phyloP scores from a whole-genome alignment of 2,113 vertebrate genomes.

The Gavialis gangeticus region DNA sequence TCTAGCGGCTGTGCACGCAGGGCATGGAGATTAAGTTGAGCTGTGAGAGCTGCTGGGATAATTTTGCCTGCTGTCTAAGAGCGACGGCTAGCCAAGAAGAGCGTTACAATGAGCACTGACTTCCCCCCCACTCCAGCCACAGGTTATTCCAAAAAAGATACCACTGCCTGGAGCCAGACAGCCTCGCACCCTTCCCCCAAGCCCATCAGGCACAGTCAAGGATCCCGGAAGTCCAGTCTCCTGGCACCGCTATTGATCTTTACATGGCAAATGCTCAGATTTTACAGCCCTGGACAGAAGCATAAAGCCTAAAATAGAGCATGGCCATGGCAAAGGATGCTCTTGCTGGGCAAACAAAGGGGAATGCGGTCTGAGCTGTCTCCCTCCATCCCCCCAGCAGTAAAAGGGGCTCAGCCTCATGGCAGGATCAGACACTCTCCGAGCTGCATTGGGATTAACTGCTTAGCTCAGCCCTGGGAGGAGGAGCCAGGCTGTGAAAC shows the following conservation, averaged over 20 bases:
- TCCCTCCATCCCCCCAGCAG: too few relatives aligned
- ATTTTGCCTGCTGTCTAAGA: not conserved
- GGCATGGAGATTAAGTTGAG: not conserved
- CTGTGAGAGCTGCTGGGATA: not conserved
- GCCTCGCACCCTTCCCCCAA: not conserved
- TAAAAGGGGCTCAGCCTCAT: not conserved
- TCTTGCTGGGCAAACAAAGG: too few relatives aligned
- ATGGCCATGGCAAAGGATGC: too few relatives aligned
- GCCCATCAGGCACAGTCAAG: not conserved
- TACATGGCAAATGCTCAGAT: not conserved
- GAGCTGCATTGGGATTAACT: not conserved
- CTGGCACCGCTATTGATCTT: not conserved
- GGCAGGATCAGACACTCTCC: accelerated
- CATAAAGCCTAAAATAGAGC: not conserved
- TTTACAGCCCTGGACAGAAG: not conserved
- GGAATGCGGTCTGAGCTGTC: too few relatives aligned
- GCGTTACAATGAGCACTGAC: not conserved
- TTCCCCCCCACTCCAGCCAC: not conserved
- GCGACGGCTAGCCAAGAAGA: not conserved
- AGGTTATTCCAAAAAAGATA: not conserved
- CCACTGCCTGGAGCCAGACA: not conserved
- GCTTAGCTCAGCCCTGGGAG: accelerated
- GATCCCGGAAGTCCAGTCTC: not conserved
- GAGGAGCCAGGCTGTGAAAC: accelerated
- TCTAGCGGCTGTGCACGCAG: not conserved